These are phyloP conservation scores for Drosophila macrospina DNA, from an alignment of 2,888 invertebrate species.

Conservation along the genomic window DNA sequence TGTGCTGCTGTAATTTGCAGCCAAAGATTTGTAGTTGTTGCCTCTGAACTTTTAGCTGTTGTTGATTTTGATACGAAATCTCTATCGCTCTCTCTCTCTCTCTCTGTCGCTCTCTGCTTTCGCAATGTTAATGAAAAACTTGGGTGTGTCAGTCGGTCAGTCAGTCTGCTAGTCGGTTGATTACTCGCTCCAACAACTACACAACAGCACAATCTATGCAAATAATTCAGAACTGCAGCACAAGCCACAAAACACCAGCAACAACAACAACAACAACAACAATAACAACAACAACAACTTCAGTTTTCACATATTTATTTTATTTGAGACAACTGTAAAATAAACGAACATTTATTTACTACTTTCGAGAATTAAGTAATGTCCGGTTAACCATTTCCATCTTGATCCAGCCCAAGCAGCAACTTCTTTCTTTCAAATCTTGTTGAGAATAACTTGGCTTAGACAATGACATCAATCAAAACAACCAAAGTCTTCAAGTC, in stretches of 20 bases:
- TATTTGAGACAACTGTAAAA: conserved; percentile 14
- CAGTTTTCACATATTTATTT: conserved; percentile 18
- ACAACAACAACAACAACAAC: no score
- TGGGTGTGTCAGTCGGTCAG: conserved; percentile 17
- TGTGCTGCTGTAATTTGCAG: conserved; percentile 59
- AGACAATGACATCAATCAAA: no score
- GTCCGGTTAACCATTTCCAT: conserved; percentile 35
- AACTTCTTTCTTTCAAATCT: not conserved
- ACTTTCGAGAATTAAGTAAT: conserved; percentile 38
- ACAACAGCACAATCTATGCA: conserved; percentile 50
- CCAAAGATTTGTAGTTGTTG: conserved; percentile 57
- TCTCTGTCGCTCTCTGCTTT: not conserved
- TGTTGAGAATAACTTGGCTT: no score
- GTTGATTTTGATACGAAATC: conserved; percentile 69
- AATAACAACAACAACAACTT: conserved; percentile 23
- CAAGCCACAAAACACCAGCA: conserved; percentile 40
- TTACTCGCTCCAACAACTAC: conserved; percentile 39
- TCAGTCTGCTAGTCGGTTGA: conserved; percentile 19
- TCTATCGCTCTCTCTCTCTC: no score
- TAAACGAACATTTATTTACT: conserved; percentile 22
- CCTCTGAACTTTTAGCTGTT: conserved; percentile 67
- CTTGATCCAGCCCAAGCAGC: conserved; percentile 4
- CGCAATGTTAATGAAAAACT: conserved; percentile 57
- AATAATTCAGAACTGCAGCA: conserved; percentile 44
- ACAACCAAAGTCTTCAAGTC: no score